Evolutionary conservation across 2,113 vertebrate species (phyloP), one percentile per base, ranked within the genome.

Genomic region (Chamaea fasciata): DNA sequence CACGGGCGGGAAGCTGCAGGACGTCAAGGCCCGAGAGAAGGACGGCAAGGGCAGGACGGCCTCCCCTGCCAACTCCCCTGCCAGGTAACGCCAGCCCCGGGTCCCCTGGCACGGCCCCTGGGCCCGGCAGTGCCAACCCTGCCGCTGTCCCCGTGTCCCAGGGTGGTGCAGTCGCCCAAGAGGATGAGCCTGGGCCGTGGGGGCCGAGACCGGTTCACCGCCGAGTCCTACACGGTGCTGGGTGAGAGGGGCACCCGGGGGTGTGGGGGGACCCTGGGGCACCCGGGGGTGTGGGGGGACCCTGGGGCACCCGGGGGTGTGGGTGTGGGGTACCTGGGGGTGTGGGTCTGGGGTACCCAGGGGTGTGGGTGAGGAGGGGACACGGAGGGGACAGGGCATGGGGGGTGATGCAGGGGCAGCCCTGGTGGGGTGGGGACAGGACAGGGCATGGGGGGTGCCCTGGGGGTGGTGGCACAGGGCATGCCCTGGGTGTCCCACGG

Each of bases 211-310:
- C 97, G 99, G 28, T 99, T 99, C 92, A 99, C 99, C 0, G 99
- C 99, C 0, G 99, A 99, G 97, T 99, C 99, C 93, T 99, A 99
- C 98, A 99, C 99, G 0, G 99, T 99, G 15, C 97, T 99, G 92
- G 99, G 99, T 99, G 97, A 98, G 98, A 46, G 2, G 91, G 55
- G 14, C 13, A 44, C 20, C 20, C 14, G 1, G 27, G 42, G 50
- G 17, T 31, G 49, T 8, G 52, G 17, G 16, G 28, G 26, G 49
- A 14, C 24, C 24, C n/a, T 53, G 52, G 52, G 16, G 28, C 9
- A 53, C 52, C 52, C 52, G 9, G 52, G 52, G 52, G 9, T 53
- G 52, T 30, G 27, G 18, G 17, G 44, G 11, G 30, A 1, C 8
- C 8, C 24, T 14, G 31, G 39, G 28, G 33, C 37, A 39, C 37